A percentile compares a stretch with the other conserved stretches of the same genome.
Evolutionary conservation across 2,888 invertebrate genomes (phyloP).

Genomic region (Venustoraphidia nigricollis): DNA sequence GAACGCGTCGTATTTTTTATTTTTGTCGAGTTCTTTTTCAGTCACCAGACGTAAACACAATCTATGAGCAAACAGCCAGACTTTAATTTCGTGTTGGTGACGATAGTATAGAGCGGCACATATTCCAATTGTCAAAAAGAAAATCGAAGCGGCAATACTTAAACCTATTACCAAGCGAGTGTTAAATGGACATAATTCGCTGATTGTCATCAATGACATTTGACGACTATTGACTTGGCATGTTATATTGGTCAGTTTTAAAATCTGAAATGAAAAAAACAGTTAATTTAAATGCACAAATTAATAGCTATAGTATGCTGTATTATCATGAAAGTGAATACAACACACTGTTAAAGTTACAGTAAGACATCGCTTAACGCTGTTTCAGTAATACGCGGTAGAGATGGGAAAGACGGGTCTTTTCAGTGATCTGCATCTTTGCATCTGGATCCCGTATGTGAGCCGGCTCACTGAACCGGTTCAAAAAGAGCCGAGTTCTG

Average conservation of each 20-base stretch:
- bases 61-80: constrained; percentile 48
- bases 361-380: too few species aligned
- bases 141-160: constrained; percentile 25
- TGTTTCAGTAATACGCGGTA: too few species aligned
- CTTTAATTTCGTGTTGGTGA: constrained; percentile 44
- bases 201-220: constrained; percentile 21
- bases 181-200: constrained; percentile 30
- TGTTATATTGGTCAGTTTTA: constrained; percentile 17
- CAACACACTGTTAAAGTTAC: too few species aligned
- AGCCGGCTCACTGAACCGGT: too few species aligned
- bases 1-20: constrained; percentile 59
- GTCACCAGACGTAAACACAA: constrained; percentile 45
- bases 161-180: constrained; percentile 22
- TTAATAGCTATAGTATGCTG: too few species aligned
- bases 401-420: too few species aligned
- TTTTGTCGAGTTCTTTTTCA: constrained; percentile 52
- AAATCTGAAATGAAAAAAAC: constrained; percentile 15
- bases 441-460: too few species aligned
- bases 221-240: constrained; percentile 17
- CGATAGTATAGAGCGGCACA: constrained; percentile 31
- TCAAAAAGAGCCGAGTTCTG: too few species aligned
- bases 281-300: background rate
- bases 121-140: constrained; percentile 28
- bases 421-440: too few species aligned
- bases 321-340: too few species aligned